Base-by-base conservation (phyloP, 2,888 invertebrate genomes). In the Oxyteleia sp. region DNA sequence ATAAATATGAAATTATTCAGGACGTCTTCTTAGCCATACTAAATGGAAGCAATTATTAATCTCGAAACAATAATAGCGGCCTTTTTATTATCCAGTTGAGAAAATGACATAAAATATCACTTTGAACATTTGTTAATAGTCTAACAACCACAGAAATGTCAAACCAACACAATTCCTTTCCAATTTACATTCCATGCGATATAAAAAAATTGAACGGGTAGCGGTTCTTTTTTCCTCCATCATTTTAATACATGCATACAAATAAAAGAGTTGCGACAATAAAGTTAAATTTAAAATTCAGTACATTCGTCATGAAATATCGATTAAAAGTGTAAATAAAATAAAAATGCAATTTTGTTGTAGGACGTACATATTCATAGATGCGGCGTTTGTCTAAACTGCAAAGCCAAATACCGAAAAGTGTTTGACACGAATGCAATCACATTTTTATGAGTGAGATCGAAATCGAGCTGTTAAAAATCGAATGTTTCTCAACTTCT, bases 221-320 rank as follows among this genome's bases (percentile, higher is more conserved):
- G 7, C 47, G 45, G 13, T 38, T 8, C 16, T 57, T 61, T n/a
- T 35, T 53, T 61, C 43, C 0, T 18, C 13, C 38, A 45, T 57
- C 49, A 26, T 49, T 59, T 32, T 55, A 45, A 55, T 49, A 35
- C 55, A 53, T 59, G 59, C 18, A 41, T 26, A 57, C 29, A 64
- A 59, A 66, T 59, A 68, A 76, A 76, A 49, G 32, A 41, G 57
- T 57, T 57, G 16, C 63, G 61, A 38, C 26, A 79, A 79, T 79
- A 63, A 63, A 79, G 55, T 64, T 47, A 57, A 63, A 71, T 71
- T 63, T 71, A 16, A 38, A 29, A 63, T 71, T 47, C 47, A 23
- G 41, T 49, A 11, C 71, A 71, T 69, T 79, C 41, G 63, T 64
- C 71, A 79, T 71, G 57, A 71, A 79, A 71, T 71, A 79, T 79